These are phyloP conservation scores for Liparis tanakae DNA, from an alignment of 2,797 vertebrate genomes.

Conservation along the genomic window DNA sequence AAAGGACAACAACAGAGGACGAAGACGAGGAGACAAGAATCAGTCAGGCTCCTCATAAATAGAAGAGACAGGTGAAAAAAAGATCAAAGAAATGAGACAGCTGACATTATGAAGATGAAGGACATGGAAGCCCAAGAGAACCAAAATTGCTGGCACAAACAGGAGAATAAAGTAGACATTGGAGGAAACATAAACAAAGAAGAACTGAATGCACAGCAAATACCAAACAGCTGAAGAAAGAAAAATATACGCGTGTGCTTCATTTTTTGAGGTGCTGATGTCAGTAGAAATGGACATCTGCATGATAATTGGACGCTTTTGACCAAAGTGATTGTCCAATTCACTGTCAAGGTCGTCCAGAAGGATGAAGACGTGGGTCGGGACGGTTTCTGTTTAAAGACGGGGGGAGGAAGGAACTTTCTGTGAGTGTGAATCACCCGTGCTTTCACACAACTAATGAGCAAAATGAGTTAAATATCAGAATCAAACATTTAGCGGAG, in stretches of 20 bases:
- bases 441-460: conserved; percentile 3
- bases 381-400: conserved; percentile 3
- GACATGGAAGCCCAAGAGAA: background rate
- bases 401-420: background rate
- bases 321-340: background rate
- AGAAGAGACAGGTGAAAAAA: background rate
- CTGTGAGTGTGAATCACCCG: background rate
- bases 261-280: conserved; percentile 4
- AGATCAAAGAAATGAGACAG: background rate
- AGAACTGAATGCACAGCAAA: conserved; percentile 22
- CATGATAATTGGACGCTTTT: conserved; percentile 36
- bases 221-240: background rate
- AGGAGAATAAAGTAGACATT: conserved; percentile 3
- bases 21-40: conserved; percentile 20
- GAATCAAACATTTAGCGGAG: background rate
- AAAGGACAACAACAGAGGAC: conserved; percentile 38
- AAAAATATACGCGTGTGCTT: background rate
- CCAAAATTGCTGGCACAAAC: background rate
- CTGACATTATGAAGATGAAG: conserved; percentile 15
- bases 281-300: conserved; percentile 18
- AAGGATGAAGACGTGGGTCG: background rate
- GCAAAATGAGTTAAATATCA: conserved; percentile 1
- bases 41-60: conserved; percentile 10
- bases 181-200: conserved; percentile 10
- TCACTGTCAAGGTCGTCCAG: conserved; percentile 24